These are phyloP conservation scores for Catalaphyllia jardinei DNA, from an alignment of 64 coral and sea anemone species.

Conservation along the genomic window DNA sequence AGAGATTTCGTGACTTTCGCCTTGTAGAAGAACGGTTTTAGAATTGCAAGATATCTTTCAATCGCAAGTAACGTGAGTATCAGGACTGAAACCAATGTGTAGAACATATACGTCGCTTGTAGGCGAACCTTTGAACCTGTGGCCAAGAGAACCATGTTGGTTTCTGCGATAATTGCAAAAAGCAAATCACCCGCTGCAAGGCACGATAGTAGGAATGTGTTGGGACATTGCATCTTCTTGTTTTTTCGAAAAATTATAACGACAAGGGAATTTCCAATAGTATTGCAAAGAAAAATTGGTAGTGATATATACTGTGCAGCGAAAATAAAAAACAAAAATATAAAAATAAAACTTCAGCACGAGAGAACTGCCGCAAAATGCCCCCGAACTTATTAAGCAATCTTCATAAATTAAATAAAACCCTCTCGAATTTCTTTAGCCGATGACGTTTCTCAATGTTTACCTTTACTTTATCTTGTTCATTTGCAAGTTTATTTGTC, in stretches of 20 bases:
- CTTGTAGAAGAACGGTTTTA: constrained; percentile 51
- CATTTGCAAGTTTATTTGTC: too few relatives aligned
- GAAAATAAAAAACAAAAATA: too few relatives aligned
- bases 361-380: background rate
- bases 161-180: background rate
- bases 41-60: constrained; percentile 50
- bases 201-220: background rate
- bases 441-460: too few relatives aligned
- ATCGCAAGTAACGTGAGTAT: constrained; percentile 16
- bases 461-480: too few relatives aligned
- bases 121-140: background rate
- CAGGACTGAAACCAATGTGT: background rate
- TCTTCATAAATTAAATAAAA: background rate
- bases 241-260: background rate
- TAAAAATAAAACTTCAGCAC: background rate
- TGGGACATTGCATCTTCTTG: constrained; percentile 19
- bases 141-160: background rate
- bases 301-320: background rate
- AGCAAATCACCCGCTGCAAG: background rate
- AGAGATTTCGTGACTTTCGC: background rate
- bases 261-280: background rate
- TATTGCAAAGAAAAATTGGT: background rate
- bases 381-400: background rate
- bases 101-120: background rate
- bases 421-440: too few relatives aligned